Conservation (phyloP, 1,140 invertebrate genomes). For the Lethrus apterus region DNA sequence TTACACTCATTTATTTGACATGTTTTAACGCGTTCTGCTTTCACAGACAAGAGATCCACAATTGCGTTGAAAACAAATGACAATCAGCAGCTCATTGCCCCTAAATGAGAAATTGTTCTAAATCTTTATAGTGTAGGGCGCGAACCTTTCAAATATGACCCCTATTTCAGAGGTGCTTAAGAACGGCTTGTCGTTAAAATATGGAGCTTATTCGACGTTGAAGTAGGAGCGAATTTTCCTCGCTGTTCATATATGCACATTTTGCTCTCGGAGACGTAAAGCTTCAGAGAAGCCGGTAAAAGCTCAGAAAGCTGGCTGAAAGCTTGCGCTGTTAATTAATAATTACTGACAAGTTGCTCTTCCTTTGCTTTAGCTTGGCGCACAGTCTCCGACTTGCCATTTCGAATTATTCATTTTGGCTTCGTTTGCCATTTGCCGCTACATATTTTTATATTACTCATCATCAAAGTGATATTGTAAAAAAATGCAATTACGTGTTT, state of each 20-base stretch:
- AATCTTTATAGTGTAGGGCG: slow-evolving; percentile 32
- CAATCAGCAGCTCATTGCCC: slow-evolving; percentile 36
- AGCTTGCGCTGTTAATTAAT: slow-evolving; percentile 47
- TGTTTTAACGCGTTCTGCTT: slow-evolving; percentile 29
- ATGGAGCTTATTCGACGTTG: slow-evolving; percentile 6
- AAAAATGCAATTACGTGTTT: too few species aligned
- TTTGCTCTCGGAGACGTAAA: slow-evolving; percentile 31
- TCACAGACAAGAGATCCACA: slow-evolving; percentile 31
- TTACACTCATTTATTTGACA: slow-evolving; percentile 29
- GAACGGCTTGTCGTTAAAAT: slow-evolving; percentile 4
- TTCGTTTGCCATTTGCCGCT: too few species aligned
- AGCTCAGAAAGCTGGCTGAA: slow-evolving; percentile 46
- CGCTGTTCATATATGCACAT: slow-evolving; percentile 18
- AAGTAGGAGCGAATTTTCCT: slow-evolving; percentile 11
- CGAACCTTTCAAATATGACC: slow-evolving; percentile 25
- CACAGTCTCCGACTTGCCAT: slow-evolving; percentile 22
- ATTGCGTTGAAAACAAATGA: slow-evolving; percentile 38
- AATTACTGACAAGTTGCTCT: slow-evolving; percentile 46
- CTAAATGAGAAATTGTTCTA: slow-evolving; percentile 39
- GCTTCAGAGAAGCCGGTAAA: slow-evolving; percentile 42
- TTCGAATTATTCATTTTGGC: too few species aligned
- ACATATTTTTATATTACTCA: too few species aligned
- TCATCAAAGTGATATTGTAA: too few species aligned
- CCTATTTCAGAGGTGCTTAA: too few species aligned
- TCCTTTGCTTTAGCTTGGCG: slow-evolving; percentile 39